Conservation (phyloP, 2,113 vertebrate species). For the Deroptyus accipitrinus region DNA sequence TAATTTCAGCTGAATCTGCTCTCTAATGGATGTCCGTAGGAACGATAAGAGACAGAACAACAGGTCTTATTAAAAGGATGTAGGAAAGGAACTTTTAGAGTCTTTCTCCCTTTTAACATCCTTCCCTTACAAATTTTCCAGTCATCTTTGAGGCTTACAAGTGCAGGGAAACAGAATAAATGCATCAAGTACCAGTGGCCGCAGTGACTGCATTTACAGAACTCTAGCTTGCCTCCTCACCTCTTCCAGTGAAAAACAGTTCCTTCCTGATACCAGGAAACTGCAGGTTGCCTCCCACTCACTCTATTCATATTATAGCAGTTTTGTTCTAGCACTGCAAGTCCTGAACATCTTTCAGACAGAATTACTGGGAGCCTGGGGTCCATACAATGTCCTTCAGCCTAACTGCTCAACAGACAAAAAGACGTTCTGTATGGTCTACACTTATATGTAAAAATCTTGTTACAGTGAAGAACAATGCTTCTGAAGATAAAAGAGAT, state of each 20-base stretch:
- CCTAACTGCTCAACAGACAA: neutral
- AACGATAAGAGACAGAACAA: neutral
- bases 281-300: neutral
- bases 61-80: neutral
- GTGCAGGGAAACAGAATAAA: neutral
- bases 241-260: neutral
- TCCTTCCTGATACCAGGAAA: neutral
- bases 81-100: neutral
- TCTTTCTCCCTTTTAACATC: neutral
- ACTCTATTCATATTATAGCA: neutral
- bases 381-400: neutral
- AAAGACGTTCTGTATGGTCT: neutral
- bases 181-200: neutral
- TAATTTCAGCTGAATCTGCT: neutral
- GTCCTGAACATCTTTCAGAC: neutral
- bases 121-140: neutral
- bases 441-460: fast-evolving
- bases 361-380: neutral
- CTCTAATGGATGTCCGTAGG: neutral
- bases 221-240: neutral
- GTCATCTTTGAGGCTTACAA: neutral
- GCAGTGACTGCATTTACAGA: neutral
- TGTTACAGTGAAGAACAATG: neutral
- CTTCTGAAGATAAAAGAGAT: neutral
- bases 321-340: neutral